Evolutionary conservation across 92 coral and sea anemone genomes (phyloP), one percentile per base, ranked within the genome.

Genomic region (Bergia puertoricense): DNA sequence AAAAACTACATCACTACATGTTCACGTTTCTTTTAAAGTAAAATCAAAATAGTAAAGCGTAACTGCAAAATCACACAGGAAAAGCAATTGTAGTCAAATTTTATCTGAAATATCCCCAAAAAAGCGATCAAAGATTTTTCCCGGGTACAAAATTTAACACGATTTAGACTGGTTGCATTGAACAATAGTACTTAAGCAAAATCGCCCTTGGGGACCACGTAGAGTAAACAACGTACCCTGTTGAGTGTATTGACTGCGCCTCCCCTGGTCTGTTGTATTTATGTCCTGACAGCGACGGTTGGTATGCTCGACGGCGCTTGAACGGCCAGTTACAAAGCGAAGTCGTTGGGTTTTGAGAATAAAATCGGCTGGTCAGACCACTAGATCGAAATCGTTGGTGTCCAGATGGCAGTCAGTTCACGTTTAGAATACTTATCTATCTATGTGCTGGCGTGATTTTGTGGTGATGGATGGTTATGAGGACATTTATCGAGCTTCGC

Each of bases 171-270:
- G 79, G 79, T 74, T 74, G 44, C 36, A n/a, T 6, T 36, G 44
- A 6, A 74, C 79, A 74, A 74, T n/a, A 74, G 79, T 42, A 42
- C 79, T 74, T 74, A 40, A 74, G 79, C 42, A 74, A 74, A 74
- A 74, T 22, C 79, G 79, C 79, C 43, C 39, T 74, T 74, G 79
- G 79, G 79, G 79, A 0, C 36, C 44, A 7, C 41, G 46, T 6
- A 74, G 79, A 74, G 79, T n/a, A n/a, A 8, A 18, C 13, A 74
- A 5, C 13, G 79, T 74, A 42, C 79, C 7, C 41, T 38, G 79
- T 74, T 74, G 79, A 30, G 30, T 30, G 30, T 30, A 0, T 30
- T 30, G 18, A 74, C 43, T 74, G 79, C 36, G 78, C 78, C 78
- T 74, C 78, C 45, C 45, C 78, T 30, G 30, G 30, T 30, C 30